Evolutionary conservation across 2,888 invertebrate genomes (phyloP).

Genomic region (Lordiphosa fenestrarum): DNA sequence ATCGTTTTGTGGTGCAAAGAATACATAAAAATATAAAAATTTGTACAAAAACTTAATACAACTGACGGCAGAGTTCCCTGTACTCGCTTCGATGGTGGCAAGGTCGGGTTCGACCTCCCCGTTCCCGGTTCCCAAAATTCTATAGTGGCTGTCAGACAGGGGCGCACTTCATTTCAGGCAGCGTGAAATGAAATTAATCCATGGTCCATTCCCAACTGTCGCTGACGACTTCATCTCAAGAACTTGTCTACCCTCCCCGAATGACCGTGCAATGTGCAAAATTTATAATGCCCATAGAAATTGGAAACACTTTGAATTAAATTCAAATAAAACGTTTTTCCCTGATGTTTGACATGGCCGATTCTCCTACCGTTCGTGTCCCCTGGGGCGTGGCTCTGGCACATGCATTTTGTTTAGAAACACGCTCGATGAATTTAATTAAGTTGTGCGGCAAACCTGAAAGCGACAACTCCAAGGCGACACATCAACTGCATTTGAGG

Average conservation of each 20-base stretch:
- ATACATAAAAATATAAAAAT: constrained; percentile 60
- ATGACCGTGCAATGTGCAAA: constrained; percentile 18
- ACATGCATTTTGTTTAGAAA: constrained; percentile 27
- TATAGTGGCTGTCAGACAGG: constrained; percentile 22
- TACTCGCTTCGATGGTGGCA: constrained; percentile 35
- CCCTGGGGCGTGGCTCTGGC: constrained; percentile 39
- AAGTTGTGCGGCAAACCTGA: constrained; percentile 59
- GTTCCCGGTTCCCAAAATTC: constrained; percentile 6
- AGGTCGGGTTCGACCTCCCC: constrained; percentile 19
- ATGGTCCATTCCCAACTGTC: constrained; percentile 54
- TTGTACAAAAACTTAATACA: constrained; percentile 56
- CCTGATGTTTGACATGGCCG: constrained; percentile 2
- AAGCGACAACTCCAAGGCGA: constrained; percentile 31
- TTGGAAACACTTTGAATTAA: constrained; percentile 73
- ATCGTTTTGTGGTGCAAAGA: constrained; percentile 68
- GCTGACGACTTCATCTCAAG: constrained; percentile 69
- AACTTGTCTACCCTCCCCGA: constrained; percentile 15
- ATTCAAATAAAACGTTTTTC: constrained; percentile 66
- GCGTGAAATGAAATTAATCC: constrained; percentile 77
- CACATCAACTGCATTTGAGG: constrained; percentile 10
- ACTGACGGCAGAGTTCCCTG: constrained; percentile 25
- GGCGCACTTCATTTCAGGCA: constrained; percentile 61
- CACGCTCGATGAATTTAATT: constrained; percentile 64
- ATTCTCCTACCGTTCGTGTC: constrained; percentile 3
- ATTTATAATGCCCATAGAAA: constrained; percentile 51